Conservation (phyloP, 2,113 vertebrate species). For the Rhinopomastus cyanomelas region DNA sequence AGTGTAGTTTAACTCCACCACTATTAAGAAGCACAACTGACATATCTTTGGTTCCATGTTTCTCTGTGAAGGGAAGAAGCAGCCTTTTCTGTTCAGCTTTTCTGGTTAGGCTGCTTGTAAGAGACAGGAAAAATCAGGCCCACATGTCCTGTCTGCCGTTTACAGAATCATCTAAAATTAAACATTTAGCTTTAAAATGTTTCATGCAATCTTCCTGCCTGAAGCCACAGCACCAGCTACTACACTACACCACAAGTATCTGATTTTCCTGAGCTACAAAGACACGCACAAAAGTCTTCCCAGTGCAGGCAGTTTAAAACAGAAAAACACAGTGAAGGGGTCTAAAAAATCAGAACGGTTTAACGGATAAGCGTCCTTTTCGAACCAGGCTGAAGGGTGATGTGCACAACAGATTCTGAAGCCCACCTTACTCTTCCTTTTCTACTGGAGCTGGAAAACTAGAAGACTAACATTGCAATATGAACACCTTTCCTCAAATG, state of each 20-base stretch:
- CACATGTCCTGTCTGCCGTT: neutral
- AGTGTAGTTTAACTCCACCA: neutral
- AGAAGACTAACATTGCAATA: neutral
- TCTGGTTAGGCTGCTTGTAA: neutral
- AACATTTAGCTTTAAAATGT: neutral
- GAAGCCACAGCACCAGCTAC: neutral
- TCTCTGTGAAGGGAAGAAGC: neutral
- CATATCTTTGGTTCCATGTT: neutral
- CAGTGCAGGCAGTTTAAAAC: neutral
- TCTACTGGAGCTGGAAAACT: neutral
- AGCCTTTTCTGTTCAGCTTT: neutral
- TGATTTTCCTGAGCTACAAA: neutral
- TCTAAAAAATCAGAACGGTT: neutral
- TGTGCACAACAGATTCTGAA: neutral
- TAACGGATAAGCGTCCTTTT: neutral
- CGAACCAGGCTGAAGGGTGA: neutral
- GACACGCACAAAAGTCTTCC: neutral
- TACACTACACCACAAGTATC: neutral
- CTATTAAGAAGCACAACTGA: neutral
- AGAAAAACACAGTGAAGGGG: neutral
- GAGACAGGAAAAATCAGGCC: neutral
- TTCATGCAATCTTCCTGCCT: neutral
- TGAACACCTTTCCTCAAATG: neutral
- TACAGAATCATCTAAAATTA: neutral
- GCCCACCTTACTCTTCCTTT: neutral